These are phyloP conservation scores for Xiphias gladius DNA, from an alignment of 2,113 vertebrate genomes.

Conservation along the genomic window DNA sequence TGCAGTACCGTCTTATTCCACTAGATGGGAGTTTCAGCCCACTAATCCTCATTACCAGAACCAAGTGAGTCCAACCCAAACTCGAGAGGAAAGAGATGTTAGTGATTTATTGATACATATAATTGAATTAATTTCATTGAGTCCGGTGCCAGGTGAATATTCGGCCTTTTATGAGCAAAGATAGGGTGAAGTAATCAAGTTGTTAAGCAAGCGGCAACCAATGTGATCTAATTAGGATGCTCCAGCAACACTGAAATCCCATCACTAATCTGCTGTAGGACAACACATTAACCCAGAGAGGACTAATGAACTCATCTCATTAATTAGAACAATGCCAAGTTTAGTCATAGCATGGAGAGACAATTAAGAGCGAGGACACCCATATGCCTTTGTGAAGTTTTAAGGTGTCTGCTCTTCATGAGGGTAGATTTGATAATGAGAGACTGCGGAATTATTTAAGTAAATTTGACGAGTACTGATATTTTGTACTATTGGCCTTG, in stretches of 20 bases:
- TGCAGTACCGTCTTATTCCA: constrained; percentile 43
- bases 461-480: constrained; percentile 7
- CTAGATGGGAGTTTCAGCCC: constrained; percentile 62
- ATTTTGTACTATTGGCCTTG: background rate
- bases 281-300: constrained; percentile 74
- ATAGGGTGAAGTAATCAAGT: constrained; percentile 59
- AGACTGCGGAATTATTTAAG: constrained; percentile 58
- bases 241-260: constrained; percentile 55
- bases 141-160: constrained; percentile 62
- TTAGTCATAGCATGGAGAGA: constrained; percentile 35
- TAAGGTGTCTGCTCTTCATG: constrained; percentile 43
- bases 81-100: constrained; percentile 18
- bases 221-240: constrained; percentile 79
- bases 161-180: constrained; percentile 50
- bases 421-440: constrained; percentile 36
- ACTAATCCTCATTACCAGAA: background rate
- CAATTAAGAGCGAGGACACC: constrained; percentile 51
- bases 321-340: constrained; percentile 73
- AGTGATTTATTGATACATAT: constrained; percentile 56
- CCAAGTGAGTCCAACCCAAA: background rate
- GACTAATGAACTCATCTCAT: constrained; percentile 75
- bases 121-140: constrained; percentile 51
- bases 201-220: constrained; percentile 62
- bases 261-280: constrained; percentile 71
- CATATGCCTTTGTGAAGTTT: constrained; percentile 61